Evolutionary conservation across 2,888 invertebrate genomes (phyloP), one percentile per base, ranked within the genome.

Genomic region (Portevinia maculata): DNA sequence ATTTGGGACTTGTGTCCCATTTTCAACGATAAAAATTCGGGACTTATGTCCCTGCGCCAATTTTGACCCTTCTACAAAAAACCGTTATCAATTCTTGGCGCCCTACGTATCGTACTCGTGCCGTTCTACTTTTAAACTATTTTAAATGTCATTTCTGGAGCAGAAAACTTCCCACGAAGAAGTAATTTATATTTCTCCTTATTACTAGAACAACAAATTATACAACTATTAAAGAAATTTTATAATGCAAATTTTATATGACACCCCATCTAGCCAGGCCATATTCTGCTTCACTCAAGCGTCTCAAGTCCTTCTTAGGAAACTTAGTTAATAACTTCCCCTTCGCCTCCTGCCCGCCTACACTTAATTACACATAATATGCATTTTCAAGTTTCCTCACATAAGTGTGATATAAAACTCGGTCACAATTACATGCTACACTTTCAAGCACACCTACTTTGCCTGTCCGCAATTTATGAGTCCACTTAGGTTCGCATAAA

Each of bases 131-230:
- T n/a, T n/a, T n/a, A n/a, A n/a, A n/a, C n/a, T n/a, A n/a, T n/a
- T n/a, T n/a, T n/a, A n/a, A n/a, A n/a, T n/a, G n/a, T n/a, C n/a
- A n/a, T n/a, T n/a, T n/a, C n/a, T n/a, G n/a, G n/a, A n/a, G n/a
- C n/a, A n/a, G n/a, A n/a, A n/a, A n/a, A n/a, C n/a, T n/a, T n/a
- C n/a, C n/a, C n/a, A n/a, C n/a, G n/a, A n/a, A n/a, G 28, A 7
- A 28, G 1, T 28, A 28, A 0, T 28, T 28, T 7, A 1, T 28
- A 28, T 1, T 1, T 28, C 24, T 24, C 28, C 30, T 44, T 17
- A 44, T 59, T 30, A 59, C 28, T 17, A 44, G 17, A 59, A 59
- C 44, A 62, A 62, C 46, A 62, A 62, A 48, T 48, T 62, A 30
- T 46, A 19, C 46, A 48, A 48, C 19, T 32, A 46, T 32, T 44